These are phyloP conservation scores for Antheraea assamensis DNA, from an alignment of 2,888 invertebrate genomes.

Conservation along the genomic window DNA sequence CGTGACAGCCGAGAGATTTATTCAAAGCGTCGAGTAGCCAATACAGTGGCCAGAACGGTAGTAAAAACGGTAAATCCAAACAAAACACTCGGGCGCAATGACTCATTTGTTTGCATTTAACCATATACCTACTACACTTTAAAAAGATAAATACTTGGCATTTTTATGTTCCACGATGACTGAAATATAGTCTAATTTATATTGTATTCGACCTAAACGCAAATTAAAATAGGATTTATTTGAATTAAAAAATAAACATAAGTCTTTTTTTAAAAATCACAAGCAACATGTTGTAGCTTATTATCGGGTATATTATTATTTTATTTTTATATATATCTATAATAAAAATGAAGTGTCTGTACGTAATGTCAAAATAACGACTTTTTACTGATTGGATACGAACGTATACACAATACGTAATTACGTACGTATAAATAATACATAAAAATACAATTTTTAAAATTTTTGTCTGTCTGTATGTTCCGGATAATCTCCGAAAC, in stretches of 20 bases:
- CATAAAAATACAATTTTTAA: too few relatives aligned
- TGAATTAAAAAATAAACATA: background rate
- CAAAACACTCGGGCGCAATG: constrained; percentile 38
- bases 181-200: constrained; percentile 18
- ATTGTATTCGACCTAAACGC: background rate
- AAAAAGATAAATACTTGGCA: constrained; percentile 25
- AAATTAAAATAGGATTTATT: background rate
- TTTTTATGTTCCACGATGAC: constrained; percentile 27
- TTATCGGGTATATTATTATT: too few relatives aligned
- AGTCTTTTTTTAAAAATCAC: background rate
- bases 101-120: constrained; percentile 36
- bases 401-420: too few relatives aligned
- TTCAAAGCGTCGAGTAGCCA: constrained; percentile 41
- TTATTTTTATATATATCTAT: too few relatives aligned
- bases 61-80: constrained; percentile 44
- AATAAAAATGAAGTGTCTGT: too few relatives aligned
- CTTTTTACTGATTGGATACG: too few relatives aligned
- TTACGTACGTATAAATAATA: too few relatives aligned
- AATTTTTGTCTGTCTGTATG: too few relatives aligned
- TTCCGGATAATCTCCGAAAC: too few relatives aligned
- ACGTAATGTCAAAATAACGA: too few relatives aligned
- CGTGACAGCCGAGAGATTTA: constrained; percentile 45
- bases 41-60: constrained; percentile 52
- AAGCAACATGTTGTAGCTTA: too few relatives aligned
- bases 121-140: constrained; percentile 25